Evolutionary conservation across 1,140 invertebrate genomes (phyloP).

Genomic region (Brachionus rubens): DNA sequence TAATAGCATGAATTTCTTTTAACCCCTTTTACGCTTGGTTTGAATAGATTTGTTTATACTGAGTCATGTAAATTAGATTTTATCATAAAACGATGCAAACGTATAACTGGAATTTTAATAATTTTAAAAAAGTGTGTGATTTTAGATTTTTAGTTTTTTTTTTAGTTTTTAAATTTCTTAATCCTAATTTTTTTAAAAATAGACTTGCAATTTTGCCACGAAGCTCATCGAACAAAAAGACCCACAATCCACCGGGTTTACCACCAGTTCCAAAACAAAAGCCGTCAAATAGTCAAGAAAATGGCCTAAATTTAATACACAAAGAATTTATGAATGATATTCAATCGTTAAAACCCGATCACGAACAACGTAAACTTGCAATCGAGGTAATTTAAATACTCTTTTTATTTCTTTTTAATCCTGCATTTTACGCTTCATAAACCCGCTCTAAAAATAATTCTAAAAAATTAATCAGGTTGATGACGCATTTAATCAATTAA

Average conservation of each 20-base stretch:
- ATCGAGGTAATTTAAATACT: slow-evolving; percentile 51
- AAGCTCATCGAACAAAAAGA: slow-evolving; percentile 50
- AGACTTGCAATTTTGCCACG: background rate
- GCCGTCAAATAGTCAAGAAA: slow-evolving; percentile 23
- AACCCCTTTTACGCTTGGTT: slow-evolving; percentile 20
- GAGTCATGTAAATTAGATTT: slow-evolving; percentile 86
- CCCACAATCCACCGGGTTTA: slow-evolving; percentile 47
- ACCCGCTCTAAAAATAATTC: background rate
- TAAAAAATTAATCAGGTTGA: slow-evolving; percentile 29
- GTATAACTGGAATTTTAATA: slow-evolving; percentile 88
- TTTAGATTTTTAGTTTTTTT: slow-evolving; percentile 19
- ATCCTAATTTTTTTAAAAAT: background rate
- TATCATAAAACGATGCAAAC: slow-evolving; percentile 85
- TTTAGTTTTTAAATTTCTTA: background rate
- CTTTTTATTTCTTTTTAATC: background rate
- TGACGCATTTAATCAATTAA: slow-evolving; percentile 32
- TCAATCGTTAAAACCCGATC: slow-evolving; percentile 53
- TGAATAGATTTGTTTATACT: slow-evolving; percentile 77
- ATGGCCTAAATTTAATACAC: slow-evolving; percentile 48
- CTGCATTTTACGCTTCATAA: background rate
- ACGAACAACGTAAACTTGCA: slow-evolving; percentile 52
- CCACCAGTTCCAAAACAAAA: slow-evolving; percentile 8
- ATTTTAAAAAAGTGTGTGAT: slow-evolving; percentile 82
- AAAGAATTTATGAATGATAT: slow-evolving; percentile 53
- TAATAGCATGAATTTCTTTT: slow-evolving; percentile 24